A percentile compares a stretch with the other conserved stretches of the same genome.
phyloP scores from a whole-genome alignment of 2,113 vertebrate genomes.

The Pycnonotus jocosus region DNA sequence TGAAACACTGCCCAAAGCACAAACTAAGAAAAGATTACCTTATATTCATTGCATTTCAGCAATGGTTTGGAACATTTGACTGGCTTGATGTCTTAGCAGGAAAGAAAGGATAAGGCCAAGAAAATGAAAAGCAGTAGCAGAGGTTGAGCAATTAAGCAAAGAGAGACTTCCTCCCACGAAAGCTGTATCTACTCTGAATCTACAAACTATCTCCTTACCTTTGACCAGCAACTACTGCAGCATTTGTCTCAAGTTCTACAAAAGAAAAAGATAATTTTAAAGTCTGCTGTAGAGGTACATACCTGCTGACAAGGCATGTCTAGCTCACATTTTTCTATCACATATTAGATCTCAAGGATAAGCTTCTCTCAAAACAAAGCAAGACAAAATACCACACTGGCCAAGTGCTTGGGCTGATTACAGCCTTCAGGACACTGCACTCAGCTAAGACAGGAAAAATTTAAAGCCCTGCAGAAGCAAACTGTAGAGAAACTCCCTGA shows the following conservation, averaged over 20 bases:
- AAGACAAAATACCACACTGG: neutral
- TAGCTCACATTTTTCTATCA: neutral
- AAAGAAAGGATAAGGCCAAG: neutral
- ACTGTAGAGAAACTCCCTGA: neutral
- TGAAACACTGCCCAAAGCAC: neutral
- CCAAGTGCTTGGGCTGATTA: neutral
- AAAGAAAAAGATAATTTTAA: slow-evolving; percentile 65
- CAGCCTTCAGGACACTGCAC: neutral
- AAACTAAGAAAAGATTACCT: neutral
- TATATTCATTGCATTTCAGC: neutral
- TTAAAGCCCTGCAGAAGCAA: neutral
- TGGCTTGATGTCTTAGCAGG: neutral
- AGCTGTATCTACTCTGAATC: slow-evolving; percentile 35
- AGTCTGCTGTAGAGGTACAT: slow-evolving; percentile 21
- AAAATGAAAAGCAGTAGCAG: neutral
- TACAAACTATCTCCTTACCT: slow-evolving; percentile 71
- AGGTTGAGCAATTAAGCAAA: neutral
- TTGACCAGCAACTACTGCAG: slow-evolving; percentile 73
- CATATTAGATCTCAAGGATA: slow-evolving; percentile 1
- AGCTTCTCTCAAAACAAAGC: neutral
- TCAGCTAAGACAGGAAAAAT: neutral
- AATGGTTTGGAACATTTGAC: neutral
- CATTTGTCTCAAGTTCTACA: slow-evolving; percentile 76
- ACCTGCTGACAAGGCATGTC: neutral
- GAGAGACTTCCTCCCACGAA: slow-evolving; percentile 1